Percentiles rank a stretch among this genome's conserved stretches.
phyloP scores from a whole-genome alignment of 2,888 invertebrate species.

The Drosophila limbata region DNA sequence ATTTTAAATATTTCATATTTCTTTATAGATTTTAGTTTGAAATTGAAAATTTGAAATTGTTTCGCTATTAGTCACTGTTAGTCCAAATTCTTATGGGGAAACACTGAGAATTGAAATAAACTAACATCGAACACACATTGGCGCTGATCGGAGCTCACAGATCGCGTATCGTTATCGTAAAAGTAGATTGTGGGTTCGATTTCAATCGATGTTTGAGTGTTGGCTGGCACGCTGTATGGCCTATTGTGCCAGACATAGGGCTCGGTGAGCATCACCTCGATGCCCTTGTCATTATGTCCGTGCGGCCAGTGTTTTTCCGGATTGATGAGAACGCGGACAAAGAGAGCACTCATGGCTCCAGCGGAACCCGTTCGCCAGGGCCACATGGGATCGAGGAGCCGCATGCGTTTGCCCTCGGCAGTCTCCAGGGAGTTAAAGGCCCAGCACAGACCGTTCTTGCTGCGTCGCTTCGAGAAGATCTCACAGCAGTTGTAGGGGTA shows the following conservation, averaged over 20 bases:
- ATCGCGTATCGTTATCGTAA: slow-evolving; percentile 79
- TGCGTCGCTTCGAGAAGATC: slow-evolving; percentile 85
- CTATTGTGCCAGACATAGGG: slow-evolving; percentile 79
- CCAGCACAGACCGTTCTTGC: slow-evolving; percentile 86
- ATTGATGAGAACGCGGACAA: slow-evolving; percentile 69
- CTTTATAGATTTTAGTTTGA: background rate
- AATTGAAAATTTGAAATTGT: background rate
- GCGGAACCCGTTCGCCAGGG: slow-evolving; percentile 78
- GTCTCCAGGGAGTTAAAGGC: slow-evolving; percentile 85
- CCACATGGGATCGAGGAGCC: slow-evolving; percentile 68
- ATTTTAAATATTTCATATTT: too few relatives aligned
- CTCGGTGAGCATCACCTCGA: slow-evolving; percentile 80
- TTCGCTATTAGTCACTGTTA: background rate
- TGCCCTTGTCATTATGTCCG: slow-evolving; percentile 67
- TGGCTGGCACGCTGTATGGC: slow-evolving; percentile 71
- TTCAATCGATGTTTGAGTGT: slow-evolving; percentile 76
- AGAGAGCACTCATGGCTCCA: slow-evolving; percentile 74
- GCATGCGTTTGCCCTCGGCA: slow-evolving; percentile 64
- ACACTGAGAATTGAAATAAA: background rate
- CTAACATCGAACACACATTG: slow-evolving; percentile 80
- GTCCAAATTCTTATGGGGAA: background rate
- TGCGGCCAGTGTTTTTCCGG: slow-evolving; percentile 75
- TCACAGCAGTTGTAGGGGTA: slow-evolving; percentile 85
- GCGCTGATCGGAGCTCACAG: slow-evolving; percentile 69
- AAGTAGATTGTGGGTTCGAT: slow-evolving; percentile 82